Base-by-base conservation (phyloP, 2,888 invertebrate genomes). In the Bimastos eiseni region DNA sequence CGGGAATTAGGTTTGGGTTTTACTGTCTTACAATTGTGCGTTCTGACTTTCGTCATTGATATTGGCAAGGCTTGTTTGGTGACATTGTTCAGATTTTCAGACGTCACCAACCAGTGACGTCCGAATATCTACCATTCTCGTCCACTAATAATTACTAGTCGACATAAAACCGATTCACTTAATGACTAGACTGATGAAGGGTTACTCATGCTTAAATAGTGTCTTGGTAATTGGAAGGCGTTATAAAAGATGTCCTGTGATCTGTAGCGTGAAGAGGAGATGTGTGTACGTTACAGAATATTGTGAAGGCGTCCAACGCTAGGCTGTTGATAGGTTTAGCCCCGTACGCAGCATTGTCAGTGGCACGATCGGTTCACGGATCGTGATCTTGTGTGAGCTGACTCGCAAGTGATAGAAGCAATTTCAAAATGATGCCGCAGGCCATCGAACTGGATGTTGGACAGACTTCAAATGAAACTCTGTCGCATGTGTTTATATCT, bases 1-100 rank as follows among this genome's bases (percentile, higher is more conserved):
- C 70, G 70, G 70, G 70, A 70, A n/a, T 70, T 70, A 70, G 70
- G 70, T 70, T 70, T 70, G 70, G 70, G 70, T 70, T n/a, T 70
- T 6, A 70, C 30, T 11, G 70, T 30, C 70, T n/a, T 70, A 70
- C 30, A 30, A 30, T 55, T 55, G 55, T 8, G 13, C n/a, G 70
- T n/a, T 70, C 70, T 70, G 70, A 70, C 70, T n/a, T 70, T 70
- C 49, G 21, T 49, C 70, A n/a, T 70, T 70, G 70, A 70, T 70
- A 70, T 70, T 70, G 70, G 30, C 30, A 70, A n/a, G 70, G 70
- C n/a, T 70, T 70, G 70, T n/a, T 70, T 70, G 70, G 70, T 70
- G 70, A 49, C 15, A 24, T 49, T 6, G 41, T 38, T 38, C 5
- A 38, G 38, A 38, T 38, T 38, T 38, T 38, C 44, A 44, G 44